Conservation (phyloP, 2,888 invertebrate species). For the Petrolisthes manimaculis region DNA sequence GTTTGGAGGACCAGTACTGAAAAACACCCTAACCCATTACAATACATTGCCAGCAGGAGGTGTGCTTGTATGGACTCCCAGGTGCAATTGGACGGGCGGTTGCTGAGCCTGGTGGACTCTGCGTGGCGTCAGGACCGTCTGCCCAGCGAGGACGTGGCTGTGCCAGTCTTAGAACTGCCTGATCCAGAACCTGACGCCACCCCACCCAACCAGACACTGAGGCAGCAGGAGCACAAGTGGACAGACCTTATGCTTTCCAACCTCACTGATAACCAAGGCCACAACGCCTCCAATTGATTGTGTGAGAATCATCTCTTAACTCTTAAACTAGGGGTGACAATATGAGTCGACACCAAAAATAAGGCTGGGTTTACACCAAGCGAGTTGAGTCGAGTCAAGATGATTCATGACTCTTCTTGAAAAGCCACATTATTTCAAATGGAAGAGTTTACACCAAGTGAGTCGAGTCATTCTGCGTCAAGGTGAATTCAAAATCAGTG, state of each 20-base stretch:
- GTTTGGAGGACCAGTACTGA: too few species aligned
- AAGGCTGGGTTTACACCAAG: neutral
- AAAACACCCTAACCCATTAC: too few species aligned
- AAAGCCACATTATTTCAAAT: too few species aligned
- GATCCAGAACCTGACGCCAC: slow-evolving; percentile 91
- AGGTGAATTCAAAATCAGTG: too few species aligned
- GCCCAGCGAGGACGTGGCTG: slow-evolving; percentile 72
- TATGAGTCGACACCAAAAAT: too few species aligned
- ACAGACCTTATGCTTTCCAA: slow-evolving; percentile 71
- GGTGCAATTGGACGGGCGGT: slow-evolving; percentile 80
- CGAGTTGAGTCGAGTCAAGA: neutral
- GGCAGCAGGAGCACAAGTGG: slow-evolving; percentile 87
- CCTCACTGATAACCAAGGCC: slow-evolving; percentile 55
- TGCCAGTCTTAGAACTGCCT: slow-evolving; percentile 88
- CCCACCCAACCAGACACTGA: slow-evolving; percentile 81
- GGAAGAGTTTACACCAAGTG: too few species aligned
- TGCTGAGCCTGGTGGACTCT: slow-evolving; percentile 85
- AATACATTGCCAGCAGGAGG: too few species aligned
- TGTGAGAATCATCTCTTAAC: neutral
- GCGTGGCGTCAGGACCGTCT: slow-evolving; percentile 81
- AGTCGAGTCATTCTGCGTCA: too few species aligned
- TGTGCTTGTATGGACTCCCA: slow-evolving; percentile 70
- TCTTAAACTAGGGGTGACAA: too few species aligned
- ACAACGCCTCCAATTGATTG: slow-evolving; percentile 30
- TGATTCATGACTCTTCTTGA: too few species aligned